These are phyloP conservation scores for Leucozona laternaria DNA, from an alignment of 2,888 invertebrate genomes.

Conservation along the genomic window DNA sequence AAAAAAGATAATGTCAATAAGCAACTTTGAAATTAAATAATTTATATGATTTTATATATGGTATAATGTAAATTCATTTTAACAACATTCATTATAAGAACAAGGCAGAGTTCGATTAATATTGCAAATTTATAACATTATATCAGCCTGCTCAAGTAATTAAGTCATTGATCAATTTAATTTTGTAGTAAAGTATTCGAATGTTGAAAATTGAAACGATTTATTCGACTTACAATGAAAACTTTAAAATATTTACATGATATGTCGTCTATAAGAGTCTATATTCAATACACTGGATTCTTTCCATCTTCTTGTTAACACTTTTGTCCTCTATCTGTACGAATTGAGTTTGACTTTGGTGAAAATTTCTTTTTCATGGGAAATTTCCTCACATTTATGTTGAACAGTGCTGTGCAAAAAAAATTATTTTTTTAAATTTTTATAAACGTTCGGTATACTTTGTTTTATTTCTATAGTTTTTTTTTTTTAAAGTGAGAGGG, in stretches of 20 bases:
- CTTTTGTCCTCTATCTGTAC: background rate
- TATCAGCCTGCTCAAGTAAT: too few relatives aligned
- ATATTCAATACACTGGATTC: background rate
- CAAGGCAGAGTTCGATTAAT: too few relatives aligned
- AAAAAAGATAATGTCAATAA: background rate
- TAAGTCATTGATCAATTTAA: background rate
- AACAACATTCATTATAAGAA: too few relatives aligned
- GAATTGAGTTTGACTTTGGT: background rate
- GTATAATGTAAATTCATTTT: too few relatives aligned
- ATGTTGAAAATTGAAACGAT: background rate
- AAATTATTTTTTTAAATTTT: too few relatives aligned
- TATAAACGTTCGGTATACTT: too few relatives aligned
- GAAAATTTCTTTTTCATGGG: constrained; percentile 4
- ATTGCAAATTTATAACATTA: too few relatives aligned
- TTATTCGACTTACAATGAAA: background rate
- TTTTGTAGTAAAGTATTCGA: background rate
- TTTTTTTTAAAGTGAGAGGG: too few relatives aligned
- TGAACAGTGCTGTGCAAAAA: background rate
- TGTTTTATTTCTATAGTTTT: too few relatives aligned
- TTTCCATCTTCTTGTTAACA: background rate
- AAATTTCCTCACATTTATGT: constrained; percentile 1
- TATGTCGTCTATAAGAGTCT: background rate
- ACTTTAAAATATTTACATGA: background rate
- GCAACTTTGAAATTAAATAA: too few relatives aligned
- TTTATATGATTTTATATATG: too few relatives aligned